These are phyloP conservation scores for Scophthalmus maximus DNA, from an alignment of 2,113 vertebrate species.

Conservation along the genomic window DNA sequence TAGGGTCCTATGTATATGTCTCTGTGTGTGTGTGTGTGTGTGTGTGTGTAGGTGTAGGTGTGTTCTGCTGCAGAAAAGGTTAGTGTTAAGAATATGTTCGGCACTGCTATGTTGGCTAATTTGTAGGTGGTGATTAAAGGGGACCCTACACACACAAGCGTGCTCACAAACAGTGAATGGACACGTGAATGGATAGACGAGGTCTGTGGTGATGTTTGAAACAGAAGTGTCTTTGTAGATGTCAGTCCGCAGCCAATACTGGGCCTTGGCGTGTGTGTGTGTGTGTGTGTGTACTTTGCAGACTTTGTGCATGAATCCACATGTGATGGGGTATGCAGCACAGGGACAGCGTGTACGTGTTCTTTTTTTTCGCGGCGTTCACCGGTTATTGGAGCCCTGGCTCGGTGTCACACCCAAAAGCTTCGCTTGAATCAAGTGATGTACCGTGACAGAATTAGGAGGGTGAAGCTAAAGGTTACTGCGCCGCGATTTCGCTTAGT, in stretches of 20 bases:
- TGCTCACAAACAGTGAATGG: constrained; percentile 22
- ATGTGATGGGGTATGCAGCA: neutral
- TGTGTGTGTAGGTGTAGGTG: neutral
- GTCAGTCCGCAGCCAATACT: constrained; percentile 26
- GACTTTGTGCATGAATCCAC: neutral
- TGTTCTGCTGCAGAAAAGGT: constrained; percentile 15
- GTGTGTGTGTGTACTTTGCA: neutral
- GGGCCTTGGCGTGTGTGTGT: neutral
- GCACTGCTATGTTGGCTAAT: constrained; percentile 13
- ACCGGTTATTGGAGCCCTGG: neutral
- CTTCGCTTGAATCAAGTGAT: constrained; percentile 9
- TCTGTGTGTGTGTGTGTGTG: neutral
- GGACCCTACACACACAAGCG: constrained; percentile 10
- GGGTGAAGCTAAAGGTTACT: constrained; percentile 2
- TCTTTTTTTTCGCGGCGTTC: neutral
- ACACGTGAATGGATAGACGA: constrained; percentile 37
- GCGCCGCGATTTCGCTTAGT: neutral
- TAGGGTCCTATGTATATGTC: constrained; percentile 2
- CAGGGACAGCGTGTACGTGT: neutral
- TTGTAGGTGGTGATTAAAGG: constrained; percentile 23
- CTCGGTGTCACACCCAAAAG: neutral
- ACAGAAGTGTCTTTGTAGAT: constrained; percentile 63
- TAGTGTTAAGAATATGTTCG: constrained; percentile 35
- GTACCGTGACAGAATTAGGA: neutral
- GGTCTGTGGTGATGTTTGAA: constrained; percentile 29